Base-by-base conservation (phyloP, 2,888 invertebrate species). In the Diarsia dahlii region DNA sequence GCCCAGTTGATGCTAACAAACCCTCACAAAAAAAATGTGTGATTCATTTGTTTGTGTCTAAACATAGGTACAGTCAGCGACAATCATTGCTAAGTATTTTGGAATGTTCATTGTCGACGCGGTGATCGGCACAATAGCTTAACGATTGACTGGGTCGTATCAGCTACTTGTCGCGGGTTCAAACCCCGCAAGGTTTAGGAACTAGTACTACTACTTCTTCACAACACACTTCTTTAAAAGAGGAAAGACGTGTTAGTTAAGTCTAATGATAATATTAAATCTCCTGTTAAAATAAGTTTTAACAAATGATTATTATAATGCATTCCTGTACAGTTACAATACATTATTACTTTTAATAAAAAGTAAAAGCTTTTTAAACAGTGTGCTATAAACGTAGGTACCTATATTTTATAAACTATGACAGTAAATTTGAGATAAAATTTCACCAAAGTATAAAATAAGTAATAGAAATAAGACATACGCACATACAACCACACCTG, bases 361-460 rank as follows among this genome's bases (percentile, higher is more conserved):
- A 48, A 34, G 20, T 71, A 12, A 54, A 54, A 56, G 18, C 73
- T 46, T 34, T n/a, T 46, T 46, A 28, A 54, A 48, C 2, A 15
- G 2, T 34, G 15, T 18, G 39, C 15, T 13, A 20, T 39, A 48
- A 39, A 39, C 48, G 13, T 60, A 28, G 28, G 28, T 28, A 28
- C n/a, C n/a, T 28, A 28, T 28, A 2, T 28, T 28, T 28, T 28
- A 28, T 28, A 28, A 28, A 28, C 28, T 28, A 2, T 28, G 2
- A 28, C 28, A 28, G 28, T 8, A 56, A 13, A 56, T 48, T 68
- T 45, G 48, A 60, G 76, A 15, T 76, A 50, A 62, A 58, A 28
- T 8, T 9, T 28, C 15, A 15, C 20, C 56, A n/a, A 13, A 15
- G 6, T 20, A 18, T 45, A 45, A 45, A 15, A 45, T 0, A 10